phyloP scores from a whole-genome alignment of 2,888 invertebrate genomes.

The Agonopterix subpropinquella region DNA sequence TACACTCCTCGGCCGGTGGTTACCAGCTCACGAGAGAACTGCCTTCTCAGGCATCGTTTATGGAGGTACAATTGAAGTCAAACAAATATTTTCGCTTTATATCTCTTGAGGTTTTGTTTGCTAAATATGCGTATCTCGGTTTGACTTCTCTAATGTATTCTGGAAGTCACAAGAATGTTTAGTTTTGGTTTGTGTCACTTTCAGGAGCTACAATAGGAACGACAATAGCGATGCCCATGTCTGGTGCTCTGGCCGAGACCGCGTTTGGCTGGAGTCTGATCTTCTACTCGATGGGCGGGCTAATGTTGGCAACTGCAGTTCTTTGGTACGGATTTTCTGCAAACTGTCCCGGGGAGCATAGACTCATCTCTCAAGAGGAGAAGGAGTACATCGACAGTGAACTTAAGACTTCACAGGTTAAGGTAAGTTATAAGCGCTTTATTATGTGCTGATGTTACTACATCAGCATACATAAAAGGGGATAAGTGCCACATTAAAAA shows the following conservation, averaged over 20 bases:
- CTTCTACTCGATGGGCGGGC: conserved; percentile 77
- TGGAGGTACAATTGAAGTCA: conserved; percentile 44
- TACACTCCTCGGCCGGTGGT: conserved; percentile 81
- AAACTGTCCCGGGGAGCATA: conserved; percentile 75
- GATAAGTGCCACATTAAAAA: too few relatives aligned
- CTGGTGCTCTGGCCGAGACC: conserved; percentile 77
- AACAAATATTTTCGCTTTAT: too few relatives aligned
- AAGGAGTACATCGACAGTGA: conserved; percentile 75
- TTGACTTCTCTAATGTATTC: too few relatives aligned
- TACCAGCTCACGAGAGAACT: conserved; percentile 77
- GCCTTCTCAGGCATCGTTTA: conserved; percentile 55
- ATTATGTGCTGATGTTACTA: too few relatives aligned
- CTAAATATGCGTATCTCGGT: too few relatives aligned
- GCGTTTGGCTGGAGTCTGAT: conserved; percentile 80
- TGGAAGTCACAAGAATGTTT: too few relatives aligned
- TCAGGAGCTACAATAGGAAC: conserved; percentile 67
- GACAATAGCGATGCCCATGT: conserved; percentile 79
- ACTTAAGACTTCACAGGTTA: conserved; percentile 30
- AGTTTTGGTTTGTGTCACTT: too few relatives aligned
- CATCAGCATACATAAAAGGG: too few relatives aligned
- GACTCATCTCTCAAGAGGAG: conserved; percentile 73
- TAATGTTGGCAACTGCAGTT: conserved; percentile 70
- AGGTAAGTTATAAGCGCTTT: too few relatives aligned
- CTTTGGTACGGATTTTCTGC: conserved; percentile 74
- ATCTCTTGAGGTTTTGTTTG: too few relatives aligned